A percentile compares a stretch with the other conserved stretches of the same genome.
Conservation (phyloP, 37 sponge, comb jelly and placozoan species). For the Aphrocallistes beatrix region DNA sequence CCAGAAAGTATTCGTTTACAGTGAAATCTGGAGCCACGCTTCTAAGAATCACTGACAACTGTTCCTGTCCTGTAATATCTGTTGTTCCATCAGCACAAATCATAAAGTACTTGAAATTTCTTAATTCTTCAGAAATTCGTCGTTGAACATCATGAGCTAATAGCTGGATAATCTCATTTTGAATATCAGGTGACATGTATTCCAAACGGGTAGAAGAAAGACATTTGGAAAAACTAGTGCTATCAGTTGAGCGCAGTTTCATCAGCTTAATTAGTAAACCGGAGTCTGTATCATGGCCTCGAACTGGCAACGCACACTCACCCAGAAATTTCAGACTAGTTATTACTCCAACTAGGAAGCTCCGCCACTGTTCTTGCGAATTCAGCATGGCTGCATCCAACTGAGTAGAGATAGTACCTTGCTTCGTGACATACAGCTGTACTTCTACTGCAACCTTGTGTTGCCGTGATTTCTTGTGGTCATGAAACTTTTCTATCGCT, state of each 20-base stretch:
- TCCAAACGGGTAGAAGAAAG: conserved; percentile 2
- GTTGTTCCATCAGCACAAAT: not conserved
- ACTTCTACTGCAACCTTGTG: not conserved
- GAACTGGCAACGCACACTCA: not conserved
- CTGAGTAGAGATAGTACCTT: not conserved
- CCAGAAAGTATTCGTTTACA: conserved; percentile 2
- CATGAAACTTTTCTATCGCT: not conserved
- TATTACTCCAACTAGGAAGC: too few relatives aligned
- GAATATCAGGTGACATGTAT: conserved; percentile 18
- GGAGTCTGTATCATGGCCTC: not conserved
- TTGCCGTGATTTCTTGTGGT: conserved; percentile 3
- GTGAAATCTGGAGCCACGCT: not conserved
- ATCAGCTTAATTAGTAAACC: not conserved
- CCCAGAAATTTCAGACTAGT: too few relatives aligned
- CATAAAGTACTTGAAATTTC: not conserved
- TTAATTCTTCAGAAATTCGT: conserved; percentile 12
- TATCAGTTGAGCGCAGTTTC: conserved; percentile 8
- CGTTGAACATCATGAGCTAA: conserved; percentile 7
- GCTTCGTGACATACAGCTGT: not conserved
- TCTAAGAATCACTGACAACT: conserved; percentile 17
- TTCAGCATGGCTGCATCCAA: conserved; percentile 9
- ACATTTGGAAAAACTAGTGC: not conserved
- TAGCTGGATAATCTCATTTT: conserved; percentile 14
- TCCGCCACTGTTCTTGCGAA: conserved; percentile 18
- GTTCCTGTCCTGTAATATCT: conserved; percentile 16